These are phyloP conservation scores for Lethrus apterus DNA, from an alignment of 1,140 invertebrate genomes.

Conservation along the genomic window DNA sequence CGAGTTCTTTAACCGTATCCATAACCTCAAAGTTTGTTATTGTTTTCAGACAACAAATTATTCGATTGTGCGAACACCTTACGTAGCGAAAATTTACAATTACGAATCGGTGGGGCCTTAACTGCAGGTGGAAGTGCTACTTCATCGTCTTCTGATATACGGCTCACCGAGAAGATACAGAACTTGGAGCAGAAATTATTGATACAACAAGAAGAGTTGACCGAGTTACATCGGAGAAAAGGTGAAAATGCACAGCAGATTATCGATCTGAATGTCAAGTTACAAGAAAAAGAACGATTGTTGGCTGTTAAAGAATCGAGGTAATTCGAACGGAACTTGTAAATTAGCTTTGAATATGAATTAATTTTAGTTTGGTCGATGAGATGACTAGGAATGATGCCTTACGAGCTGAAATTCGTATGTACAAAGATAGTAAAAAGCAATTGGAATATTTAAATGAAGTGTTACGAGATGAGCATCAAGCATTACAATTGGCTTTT, in stretches of 20 bases:
- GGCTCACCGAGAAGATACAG: conserved; percentile 46
- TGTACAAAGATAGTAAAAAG: conserved; percentile 53
- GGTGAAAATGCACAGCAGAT: conserved; percentile 91
- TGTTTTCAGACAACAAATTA: conserved; percentile 68
- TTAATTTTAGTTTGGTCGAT: conserved; percentile 61
- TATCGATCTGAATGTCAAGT: conserved; percentile 76
- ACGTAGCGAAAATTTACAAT: conserved; percentile 72
- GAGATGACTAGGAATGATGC: conserved; percentile 55
- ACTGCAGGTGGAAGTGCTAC: conserved; percentile 14
- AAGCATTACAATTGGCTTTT: conserved; percentile 86
- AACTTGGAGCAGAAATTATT: conserved; percentile 78
- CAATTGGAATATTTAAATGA: conserved; percentile 79
- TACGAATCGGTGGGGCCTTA: conserved; percentile 37
- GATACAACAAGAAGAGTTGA: conserved; percentile 84
- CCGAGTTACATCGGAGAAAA: conserved; percentile 77
- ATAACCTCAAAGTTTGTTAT: conserved; percentile 20
- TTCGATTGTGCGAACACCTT: conserved; percentile 75
- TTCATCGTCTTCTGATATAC: conserved; percentile 31
- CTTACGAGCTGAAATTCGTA: conserved; percentile 59
- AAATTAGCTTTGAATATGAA: not conserved
- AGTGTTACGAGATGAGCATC: conserved; percentile 88
- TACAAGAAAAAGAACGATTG: conserved; percentile 80
- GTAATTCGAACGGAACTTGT: conserved; percentile 46
- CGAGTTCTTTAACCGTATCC: not conserved
- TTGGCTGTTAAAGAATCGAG: conserved; percentile 63